Evolutionary conservation across 2,113 vertebrate genomes (phyloP), one percentile per base, ranked within the genome.

Genomic region (Amphilophus citrinellus): DNA sequence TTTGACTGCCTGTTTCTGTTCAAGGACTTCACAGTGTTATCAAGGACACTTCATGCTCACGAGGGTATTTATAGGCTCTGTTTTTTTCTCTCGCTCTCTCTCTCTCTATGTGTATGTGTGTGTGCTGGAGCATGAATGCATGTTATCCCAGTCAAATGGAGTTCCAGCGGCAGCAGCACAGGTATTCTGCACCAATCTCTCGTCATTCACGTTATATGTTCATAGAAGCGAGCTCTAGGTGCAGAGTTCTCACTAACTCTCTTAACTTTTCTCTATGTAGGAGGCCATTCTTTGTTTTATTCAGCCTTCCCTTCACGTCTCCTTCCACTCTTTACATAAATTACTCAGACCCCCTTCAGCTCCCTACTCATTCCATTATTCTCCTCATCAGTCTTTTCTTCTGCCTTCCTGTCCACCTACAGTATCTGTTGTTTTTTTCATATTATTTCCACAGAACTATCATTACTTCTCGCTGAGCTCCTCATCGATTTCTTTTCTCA

Each of bases 401-500:
- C 68, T 77, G 24, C 39, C 63, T 71, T 68, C 44, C 77, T 77
- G 76, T 76, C 79, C 79, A 79, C 90, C 77, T 66, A 71, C 82
- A 80, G 18, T 61, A 84, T 80, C 63, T 62, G 39, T 80, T 82
- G 77, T 79, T 84, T 79, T 39, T 57, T 68, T 85, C 73, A 60
- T 56, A 39, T 37, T 50, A 59, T 86, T 88, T 84, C 63, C 59
- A 76, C 22, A 84, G 68, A 84, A 61, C 60, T 61, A 61, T 84
- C 79, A 75, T 89, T 53, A 87, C 78, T 87, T 87, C 76, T 87
- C 75, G 86, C 57, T 79, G 71, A 88, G 86, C 76, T 83, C 20
- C 61, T 83, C 58, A 92, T 91, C 76, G 84, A 90, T 91, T 91
- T 91, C 62, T 87, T 63, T 87, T 71, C 60, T 60, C 27, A 39